A percentile compares a stretch with the other conserved stretches of the same genome.
Conservation (phyloP, 1,140 invertebrate genomes). For the Halotydeus destructor region DNA sequence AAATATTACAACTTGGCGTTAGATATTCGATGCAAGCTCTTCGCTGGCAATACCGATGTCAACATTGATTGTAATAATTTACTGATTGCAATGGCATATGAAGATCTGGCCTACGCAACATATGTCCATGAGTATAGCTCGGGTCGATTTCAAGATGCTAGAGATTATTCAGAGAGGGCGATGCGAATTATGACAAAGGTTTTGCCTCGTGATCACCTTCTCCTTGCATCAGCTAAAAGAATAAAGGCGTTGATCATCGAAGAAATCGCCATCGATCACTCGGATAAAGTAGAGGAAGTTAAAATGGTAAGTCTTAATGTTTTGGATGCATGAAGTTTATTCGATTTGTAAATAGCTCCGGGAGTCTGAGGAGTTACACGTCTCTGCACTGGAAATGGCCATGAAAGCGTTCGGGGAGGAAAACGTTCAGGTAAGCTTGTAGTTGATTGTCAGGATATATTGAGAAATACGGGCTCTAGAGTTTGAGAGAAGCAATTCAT, state of each 20-base stretch:
- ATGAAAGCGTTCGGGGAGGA: conserved; percentile 61
- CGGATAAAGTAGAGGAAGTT: conserved; percentile 23
- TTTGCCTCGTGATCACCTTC: conserved; percentile 53
- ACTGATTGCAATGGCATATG: conserved; percentile 60
- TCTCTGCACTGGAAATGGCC: conserved; percentile 49
- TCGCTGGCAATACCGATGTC: conserved; percentile 36
- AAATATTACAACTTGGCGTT: conserved; percentile 59
- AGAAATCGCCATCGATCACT: conserved; percentile 67
- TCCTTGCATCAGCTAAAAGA: conserved; percentile 64
- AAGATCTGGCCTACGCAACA: conserved; percentile 72
- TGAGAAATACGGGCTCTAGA: too few species aligned
- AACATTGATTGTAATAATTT: conserved; percentile 34
- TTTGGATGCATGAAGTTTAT: too few species aligned
- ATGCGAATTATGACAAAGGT: conserved; percentile 54
- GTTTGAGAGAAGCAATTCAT: too few species aligned
- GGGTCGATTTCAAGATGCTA: conserved; percentile 54
- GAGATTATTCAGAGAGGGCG: conserved; percentile 55
- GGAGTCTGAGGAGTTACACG: conserved; percentile 58
- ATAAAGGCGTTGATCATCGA: conserved; percentile 77
- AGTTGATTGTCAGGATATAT: too few species aligned
- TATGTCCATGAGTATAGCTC: conserved; percentile 78
- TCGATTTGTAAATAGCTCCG: too few species aligned
- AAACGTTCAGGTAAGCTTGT: too few species aligned
- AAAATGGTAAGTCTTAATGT: too few species aligned
- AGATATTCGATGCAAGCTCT: conserved; percentile 45